Conservation (phyloP, 2,797 vertebrate genomes). For the Sardinella longiceps region DNA sequence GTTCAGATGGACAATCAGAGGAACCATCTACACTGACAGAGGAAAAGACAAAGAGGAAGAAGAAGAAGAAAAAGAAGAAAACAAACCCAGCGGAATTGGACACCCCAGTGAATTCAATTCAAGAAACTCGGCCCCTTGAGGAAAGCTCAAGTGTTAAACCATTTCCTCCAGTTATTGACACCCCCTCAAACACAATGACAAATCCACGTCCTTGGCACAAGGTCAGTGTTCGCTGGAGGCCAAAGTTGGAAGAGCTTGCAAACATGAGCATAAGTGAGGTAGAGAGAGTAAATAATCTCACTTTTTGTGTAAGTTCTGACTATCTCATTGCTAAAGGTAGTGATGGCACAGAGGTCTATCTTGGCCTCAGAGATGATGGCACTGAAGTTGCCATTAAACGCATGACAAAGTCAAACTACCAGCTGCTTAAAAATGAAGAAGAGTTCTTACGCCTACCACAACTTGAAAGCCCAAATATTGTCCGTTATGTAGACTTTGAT, state of each 20-base stretch:
- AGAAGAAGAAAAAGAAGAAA: conserved; percentile 39
- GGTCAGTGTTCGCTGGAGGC: conserved; percentile 59
- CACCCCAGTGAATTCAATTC: background rate
- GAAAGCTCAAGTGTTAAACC: conserved; percentile 30
- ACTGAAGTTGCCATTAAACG: conserved; percentile 72
- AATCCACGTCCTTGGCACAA: conserved; percentile 37
- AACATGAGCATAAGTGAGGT: conserved; percentile 35
- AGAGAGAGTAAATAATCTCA: conserved; percentile 49
- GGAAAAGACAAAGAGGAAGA: conserved; percentile 37
- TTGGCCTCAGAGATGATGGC: conserved; percentile 69
- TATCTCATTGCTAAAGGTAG: conserved; percentile 67
- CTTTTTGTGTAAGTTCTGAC: conserved; percentile 48
- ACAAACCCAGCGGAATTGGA: conserved; percentile 23
- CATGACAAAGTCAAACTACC: conserved; percentile 59
- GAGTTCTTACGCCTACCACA: conserved; percentile 57
- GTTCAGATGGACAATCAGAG: background rate
- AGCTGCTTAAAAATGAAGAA: conserved; percentile 63
- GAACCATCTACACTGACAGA: background rate
- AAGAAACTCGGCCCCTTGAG: conserved; percentile 30
- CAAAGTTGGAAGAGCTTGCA: conserved; percentile 51
- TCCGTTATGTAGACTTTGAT: conserved; percentile 64
- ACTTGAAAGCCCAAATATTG: conserved; percentile 59
- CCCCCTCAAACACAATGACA: background rate
- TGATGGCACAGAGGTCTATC: conserved; percentile 67
- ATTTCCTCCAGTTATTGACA: fast-evolving